phyloP scores from a whole-genome alignment of 2,888 invertebrate genomes.

The Melolontha melolontha region DNA sequence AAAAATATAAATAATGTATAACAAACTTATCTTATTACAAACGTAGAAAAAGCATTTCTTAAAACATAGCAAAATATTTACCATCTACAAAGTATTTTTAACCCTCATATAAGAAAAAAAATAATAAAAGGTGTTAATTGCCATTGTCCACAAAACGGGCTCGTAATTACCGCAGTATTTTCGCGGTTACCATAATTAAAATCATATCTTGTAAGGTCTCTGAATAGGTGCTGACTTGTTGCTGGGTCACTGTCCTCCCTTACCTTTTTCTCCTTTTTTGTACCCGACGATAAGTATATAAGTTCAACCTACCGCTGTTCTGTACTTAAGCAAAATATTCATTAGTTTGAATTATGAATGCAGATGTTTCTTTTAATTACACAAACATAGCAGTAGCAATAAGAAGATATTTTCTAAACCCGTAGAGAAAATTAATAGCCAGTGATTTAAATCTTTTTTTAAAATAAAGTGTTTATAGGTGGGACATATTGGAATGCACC shows the following conservation, averaged over 20 bases:
- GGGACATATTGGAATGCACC: background rate
- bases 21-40: no score
- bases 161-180: no score
- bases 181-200: no score
- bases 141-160: no score
- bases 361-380: slow-evolving; percentile 9
- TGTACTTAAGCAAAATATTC: slow-evolving; percentile 16
- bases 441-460: slow-evolving; percentile 14
- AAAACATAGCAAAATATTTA: no score
- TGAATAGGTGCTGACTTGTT: no score
- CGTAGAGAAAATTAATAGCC: slow-evolving; percentile 20
- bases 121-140: no score
- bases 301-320: slow-evolving; percentile 2
- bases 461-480: background rate
- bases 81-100: no score
- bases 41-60: no score
- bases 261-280: background rate
- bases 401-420: slow-evolving; percentile 6
- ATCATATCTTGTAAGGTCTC: no score
- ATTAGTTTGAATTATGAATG: slow-evolving; percentile 28
- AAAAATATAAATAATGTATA: no score
- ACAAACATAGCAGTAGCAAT: slow-evolving; percentile 7
- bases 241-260: background rate
- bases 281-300: slow-evolving; percentile 22
- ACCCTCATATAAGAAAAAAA: no score